phyloP scores from a whole-genome alignment of 2,888 invertebrate species.

The Flexamia atlantica region DNA sequence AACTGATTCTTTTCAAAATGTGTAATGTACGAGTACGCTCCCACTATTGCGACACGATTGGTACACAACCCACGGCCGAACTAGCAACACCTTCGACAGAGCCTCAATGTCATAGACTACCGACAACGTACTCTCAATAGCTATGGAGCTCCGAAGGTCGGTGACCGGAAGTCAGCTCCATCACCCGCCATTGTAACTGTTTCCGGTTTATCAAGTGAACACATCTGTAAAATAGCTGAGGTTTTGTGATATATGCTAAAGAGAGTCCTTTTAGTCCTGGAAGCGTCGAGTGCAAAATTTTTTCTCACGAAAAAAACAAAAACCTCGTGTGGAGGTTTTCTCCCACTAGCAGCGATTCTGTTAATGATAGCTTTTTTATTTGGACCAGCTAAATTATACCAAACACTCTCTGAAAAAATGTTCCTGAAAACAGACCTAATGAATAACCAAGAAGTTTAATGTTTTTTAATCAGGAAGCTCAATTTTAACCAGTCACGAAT shows the following conservation, averaged over 20 bases:
- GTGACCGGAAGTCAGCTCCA: conserved; percentile 48
- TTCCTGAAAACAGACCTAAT: too few species aligned
- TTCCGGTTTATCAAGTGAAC: conserved; percentile 57
- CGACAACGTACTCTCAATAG: conserved; percentile 56
- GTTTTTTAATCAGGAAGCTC: too few species aligned
- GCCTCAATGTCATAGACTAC: conserved; percentile 39
- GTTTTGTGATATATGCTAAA: conserved; percentile 30
- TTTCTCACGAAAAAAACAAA: too few species aligned
- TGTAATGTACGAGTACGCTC: background rate
- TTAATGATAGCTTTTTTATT: too few species aligned
- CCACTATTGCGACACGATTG: conserved; percentile 1
- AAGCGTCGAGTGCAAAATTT: background rate
- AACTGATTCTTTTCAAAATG: too few species aligned
- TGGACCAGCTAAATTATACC: too few species aligned
- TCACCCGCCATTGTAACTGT: conserved; percentile 50
- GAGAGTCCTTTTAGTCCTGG: background rate
- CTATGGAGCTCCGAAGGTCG: conserved; percentile 43
- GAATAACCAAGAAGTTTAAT: too few species aligned
- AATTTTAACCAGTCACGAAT: background rate
- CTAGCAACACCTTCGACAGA: conserved; percentile 6
- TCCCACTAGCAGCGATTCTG: too few species aligned
- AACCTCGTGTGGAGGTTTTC: too few species aligned
- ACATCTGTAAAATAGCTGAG: conserved; percentile 29
- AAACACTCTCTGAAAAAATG: too few species aligned
- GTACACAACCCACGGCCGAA: conserved; percentile 9